phyloP scores from a whole-genome alignment of 2,888 invertebrate genomes.

The Amphipoea oculea region DNA sequence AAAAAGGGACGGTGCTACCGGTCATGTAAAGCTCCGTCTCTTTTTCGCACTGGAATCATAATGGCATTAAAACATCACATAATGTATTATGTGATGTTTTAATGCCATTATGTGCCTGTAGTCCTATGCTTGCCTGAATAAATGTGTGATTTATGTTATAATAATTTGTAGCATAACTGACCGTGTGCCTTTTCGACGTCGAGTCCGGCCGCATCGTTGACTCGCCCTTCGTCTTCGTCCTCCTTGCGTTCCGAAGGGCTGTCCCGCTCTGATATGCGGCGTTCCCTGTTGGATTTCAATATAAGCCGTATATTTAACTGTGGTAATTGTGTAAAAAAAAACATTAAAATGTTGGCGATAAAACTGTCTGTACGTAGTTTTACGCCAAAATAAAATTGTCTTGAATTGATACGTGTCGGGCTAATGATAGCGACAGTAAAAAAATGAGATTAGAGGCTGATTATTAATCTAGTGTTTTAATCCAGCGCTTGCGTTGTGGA shows the following conservation, averaged over 20 bases:
- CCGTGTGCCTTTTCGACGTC: slow-evolving; percentile 84
- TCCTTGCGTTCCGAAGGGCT: slow-evolving; percentile 87
- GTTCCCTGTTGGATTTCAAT: slow-evolving; percentile 76
- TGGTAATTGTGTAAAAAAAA: neutral
- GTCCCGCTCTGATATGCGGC: slow-evolving; percentile 86
- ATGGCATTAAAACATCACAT: neutral
- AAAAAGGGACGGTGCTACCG: neutral
- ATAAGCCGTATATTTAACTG: neutral
- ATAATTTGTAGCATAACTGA: slow-evolving; percentile 61
- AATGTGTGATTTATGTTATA: neutral
- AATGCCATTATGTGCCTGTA: no score
- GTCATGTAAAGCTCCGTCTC: neutral
- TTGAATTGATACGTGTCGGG: neutral
- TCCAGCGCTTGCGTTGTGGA: neutral
- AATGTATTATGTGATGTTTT: no score
- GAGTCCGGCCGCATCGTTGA: slow-evolving; percentile 74
- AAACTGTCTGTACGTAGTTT: neutral
- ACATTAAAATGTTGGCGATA: neutral
- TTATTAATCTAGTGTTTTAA: neutral
- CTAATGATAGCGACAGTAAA: neutral
- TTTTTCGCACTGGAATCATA: neutral
- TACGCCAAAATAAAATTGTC: neutral
- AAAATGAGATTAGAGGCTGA: neutral
- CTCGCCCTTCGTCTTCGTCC: slow-evolving; percentile 90
- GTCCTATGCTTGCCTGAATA: neutral